These are phyloP conservation scores for Ptychodera flava DNA, from an alignment of 35 echinoderm and acorn worm genomes.

Conservation along the genomic window DNA sequence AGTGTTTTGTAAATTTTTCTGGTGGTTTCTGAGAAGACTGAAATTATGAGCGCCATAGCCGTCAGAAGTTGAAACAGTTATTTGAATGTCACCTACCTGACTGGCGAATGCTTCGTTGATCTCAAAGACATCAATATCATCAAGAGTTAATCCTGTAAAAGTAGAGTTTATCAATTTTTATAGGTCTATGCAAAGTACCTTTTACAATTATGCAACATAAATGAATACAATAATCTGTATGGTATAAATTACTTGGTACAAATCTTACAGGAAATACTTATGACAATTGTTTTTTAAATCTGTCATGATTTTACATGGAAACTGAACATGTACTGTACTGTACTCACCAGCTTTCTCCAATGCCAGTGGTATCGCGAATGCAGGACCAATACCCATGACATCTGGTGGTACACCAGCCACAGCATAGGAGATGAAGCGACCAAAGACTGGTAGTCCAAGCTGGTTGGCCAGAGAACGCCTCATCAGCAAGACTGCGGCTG, in stretches of 20 bases:
- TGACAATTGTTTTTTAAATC: not conserved
- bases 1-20: no score
- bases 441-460: conserved; percentile 61
- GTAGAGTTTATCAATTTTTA: no score
- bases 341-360: conserved; percentile 86
- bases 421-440: conserved; percentile 79
- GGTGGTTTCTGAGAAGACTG: no score
- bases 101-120: conserved; percentile 99
- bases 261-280: not conserved
- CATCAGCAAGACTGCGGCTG: conserved; percentile 71
- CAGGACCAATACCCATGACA: conserved; percentile 95
- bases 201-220: no score
- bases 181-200: no score
- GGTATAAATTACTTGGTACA: no score
- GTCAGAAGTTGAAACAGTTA: no score
- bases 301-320: not conserved
- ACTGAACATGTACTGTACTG: no score
- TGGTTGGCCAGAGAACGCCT: conserved; percentile 55
- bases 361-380: conserved; percentile 89
- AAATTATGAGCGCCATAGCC: no score
- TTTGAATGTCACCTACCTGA: conserved; percentile 58
- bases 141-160: no score
- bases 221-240: no score
- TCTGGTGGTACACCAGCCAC: conserved; percentile 91
- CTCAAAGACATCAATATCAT: conserved; percentile 96